Percentiles rank a stretch among this genome's conserved stretches.
phyloP scores from a whole-genome alignment of 2,113 vertebrate species.

The Pseudonaja textilis region DNA sequence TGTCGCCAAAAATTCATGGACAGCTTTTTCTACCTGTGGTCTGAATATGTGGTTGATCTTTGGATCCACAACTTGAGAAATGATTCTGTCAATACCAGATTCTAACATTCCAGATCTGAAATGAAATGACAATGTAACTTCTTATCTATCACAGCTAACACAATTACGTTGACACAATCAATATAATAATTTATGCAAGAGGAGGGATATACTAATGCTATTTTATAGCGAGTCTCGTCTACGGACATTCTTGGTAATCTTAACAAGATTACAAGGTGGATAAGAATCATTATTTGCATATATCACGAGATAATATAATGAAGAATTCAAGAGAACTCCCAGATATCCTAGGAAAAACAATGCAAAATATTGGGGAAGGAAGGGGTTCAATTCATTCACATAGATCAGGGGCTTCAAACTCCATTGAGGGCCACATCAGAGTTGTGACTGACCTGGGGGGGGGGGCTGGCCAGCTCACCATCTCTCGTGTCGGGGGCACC shows the following conservation, averaged over 20 bases:
- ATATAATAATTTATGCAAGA: neutral
- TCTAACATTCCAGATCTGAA: slow-evolving; percentile 96
- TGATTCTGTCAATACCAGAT: slow-evolving; percentile 96
- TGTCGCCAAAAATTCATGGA: slow-evolving; percentile 91
- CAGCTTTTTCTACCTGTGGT: slow-evolving; percentile 95
- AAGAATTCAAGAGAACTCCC: neutral
- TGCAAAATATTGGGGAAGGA: neutral
- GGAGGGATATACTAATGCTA: neutral
- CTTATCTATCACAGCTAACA: neutral
- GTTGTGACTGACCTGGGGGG: too few species aligned
- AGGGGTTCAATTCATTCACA: neutral
- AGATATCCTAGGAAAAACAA: neutral
- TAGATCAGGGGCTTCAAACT: neutral
- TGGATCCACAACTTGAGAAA: slow-evolving; percentile 97
- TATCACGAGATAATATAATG: neutral
- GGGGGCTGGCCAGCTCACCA: too few species aligned
- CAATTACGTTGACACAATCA: neutral
- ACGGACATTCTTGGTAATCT: neutral
- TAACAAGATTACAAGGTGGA: neutral
- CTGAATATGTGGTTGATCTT: slow-evolving; percentile 97
- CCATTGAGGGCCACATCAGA: too few species aligned
- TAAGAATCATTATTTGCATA: neutral
- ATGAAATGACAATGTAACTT: slow-evolving; percentile 37
- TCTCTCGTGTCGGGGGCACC: too few species aligned
- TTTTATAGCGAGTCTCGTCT: neutral